A percentile compares a stretch with the other conserved stretches of the same genome.
These are phyloP conservation scores for Struthidea cinerea DNA, from an alignment of 2,113 vertebrate genomes.

Conservation along the genomic window DNA sequence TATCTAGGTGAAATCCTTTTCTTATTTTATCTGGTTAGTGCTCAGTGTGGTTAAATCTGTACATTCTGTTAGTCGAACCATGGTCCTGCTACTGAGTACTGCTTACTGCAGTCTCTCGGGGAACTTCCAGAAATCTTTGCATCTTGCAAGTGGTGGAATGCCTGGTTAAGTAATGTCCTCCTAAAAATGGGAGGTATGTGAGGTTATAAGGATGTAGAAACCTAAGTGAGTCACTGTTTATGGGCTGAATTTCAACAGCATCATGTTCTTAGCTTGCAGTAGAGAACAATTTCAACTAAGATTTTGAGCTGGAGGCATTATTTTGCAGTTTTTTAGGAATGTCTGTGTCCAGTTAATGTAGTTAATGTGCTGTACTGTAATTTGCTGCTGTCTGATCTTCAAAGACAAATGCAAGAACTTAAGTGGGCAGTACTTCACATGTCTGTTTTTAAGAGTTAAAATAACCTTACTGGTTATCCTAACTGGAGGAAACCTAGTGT, in stretches of 20 bases:
- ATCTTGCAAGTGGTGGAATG: not conserved
- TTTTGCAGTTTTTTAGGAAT: not conserved
- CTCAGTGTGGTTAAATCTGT: not conserved
- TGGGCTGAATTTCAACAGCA: not conserved
- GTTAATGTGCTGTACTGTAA: not conserved
- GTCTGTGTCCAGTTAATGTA: not conserved
- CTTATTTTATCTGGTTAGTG: accelerated
- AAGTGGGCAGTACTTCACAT: not conserved
- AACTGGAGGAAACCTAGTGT: not conserved
- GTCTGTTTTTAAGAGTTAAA: not conserved
- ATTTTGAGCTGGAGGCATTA: not conserved
- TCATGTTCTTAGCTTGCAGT: not conserved
- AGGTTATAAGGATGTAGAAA: not conserved
- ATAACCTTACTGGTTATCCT: not conserved
- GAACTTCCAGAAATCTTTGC: not conserved
- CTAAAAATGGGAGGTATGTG: not conserved
- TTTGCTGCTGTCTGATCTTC: not conserved
- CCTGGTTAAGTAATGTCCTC: not conserved
- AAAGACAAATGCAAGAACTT: not conserved
- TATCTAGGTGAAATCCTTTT: not conserved
- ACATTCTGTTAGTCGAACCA: not conserved
- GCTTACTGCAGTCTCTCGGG: not conserved
- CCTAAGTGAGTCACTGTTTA: not conserved
- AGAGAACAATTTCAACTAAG: not conserved
- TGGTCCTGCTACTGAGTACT: not conserved